phyloP scores from a whole-genome alignment of 2,888 invertebrate species.

The Sesamia inferens region DNA sequence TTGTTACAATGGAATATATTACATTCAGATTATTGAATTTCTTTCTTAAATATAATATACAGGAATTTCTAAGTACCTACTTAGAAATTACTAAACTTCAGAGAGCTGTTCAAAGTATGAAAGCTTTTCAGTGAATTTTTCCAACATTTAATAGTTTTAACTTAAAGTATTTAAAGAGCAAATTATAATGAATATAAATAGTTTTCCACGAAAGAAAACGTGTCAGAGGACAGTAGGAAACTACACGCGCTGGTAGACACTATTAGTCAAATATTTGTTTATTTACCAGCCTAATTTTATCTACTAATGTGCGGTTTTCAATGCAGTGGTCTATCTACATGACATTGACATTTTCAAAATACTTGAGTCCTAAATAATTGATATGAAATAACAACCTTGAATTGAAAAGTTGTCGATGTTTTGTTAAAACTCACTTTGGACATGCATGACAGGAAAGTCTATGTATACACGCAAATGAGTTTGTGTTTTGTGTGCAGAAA shows the following conservation, averaged over 20 bases:
- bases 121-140: background rate
- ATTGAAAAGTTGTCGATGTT: constrained; percentile 44
- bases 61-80: background rate
- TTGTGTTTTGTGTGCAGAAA: constrained; percentile 12
- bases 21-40: too few relatives aligned
- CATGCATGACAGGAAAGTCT: constrained; percentile 25
- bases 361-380: constrained; percentile 50
- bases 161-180: background rate
- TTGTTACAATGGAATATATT: background rate
- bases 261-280: constrained; percentile 62
- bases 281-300: constrained; percentile 53
- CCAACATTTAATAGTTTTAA: background rate
- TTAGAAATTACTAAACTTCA: background rate
- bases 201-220: constrained; percentile 10
- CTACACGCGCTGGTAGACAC: constrained; percentile 8
- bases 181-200: constrained; percentile 3
- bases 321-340: constrained; percentile 47
- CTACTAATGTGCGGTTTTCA: constrained; percentile 38
- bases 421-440: constrained; percentile 22
- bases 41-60: too few relatives aligned
- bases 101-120: background rate
- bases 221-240: constrained; percentile 8
- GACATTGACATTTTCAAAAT: constrained; percentile 71
- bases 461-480: constrained; percentile 8
- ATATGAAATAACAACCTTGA: constrained; percentile 56